These are phyloP conservation scores for Magallana nippona DNA, from an alignment of 2,888 invertebrate genomes.

Conservation along the genomic window DNA sequence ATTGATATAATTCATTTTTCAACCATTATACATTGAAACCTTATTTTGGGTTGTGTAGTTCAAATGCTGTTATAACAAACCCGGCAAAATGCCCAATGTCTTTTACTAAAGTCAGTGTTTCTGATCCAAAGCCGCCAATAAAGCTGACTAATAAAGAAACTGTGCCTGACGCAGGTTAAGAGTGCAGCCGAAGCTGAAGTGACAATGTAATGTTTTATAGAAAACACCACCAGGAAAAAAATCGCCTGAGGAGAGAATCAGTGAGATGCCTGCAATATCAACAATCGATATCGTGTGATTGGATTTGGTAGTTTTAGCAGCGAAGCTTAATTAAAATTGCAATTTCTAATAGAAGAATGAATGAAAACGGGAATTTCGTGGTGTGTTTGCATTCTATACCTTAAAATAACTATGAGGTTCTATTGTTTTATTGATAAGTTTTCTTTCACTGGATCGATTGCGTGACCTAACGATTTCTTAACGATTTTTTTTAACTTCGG, in stretches of 20 bases:
- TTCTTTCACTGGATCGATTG: no score
- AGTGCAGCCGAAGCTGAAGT: background rate
- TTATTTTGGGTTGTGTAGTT: no score
- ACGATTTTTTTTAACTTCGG: background rate
- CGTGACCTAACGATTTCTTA: background rate
- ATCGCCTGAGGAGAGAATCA: constrained; percentile 20
- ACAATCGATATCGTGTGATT: constrained; percentile 6
- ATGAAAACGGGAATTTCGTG: no score
- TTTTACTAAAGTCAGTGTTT: background rate
- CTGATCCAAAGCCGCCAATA: background rate
- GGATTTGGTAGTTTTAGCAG: background rate
- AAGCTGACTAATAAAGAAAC: background rate
- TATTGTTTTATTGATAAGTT: no score
- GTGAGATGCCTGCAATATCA: background rate
- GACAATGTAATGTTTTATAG: constrained; percentile 31
- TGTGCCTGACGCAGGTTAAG: constrained; percentile 12
- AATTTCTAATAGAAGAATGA: background rate
- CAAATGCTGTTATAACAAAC: no score
- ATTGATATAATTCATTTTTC: no score
- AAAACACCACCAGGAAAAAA: constrained; percentile 26
- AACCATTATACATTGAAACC: no score
- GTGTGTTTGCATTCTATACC: no score
- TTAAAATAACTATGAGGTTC: no score
- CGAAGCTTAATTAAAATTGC: background rate
- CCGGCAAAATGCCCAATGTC: background rate